phyloP scores from a whole-genome alignment of 2,888 invertebrate species.

The Hyposoter dolosus region DNA sequence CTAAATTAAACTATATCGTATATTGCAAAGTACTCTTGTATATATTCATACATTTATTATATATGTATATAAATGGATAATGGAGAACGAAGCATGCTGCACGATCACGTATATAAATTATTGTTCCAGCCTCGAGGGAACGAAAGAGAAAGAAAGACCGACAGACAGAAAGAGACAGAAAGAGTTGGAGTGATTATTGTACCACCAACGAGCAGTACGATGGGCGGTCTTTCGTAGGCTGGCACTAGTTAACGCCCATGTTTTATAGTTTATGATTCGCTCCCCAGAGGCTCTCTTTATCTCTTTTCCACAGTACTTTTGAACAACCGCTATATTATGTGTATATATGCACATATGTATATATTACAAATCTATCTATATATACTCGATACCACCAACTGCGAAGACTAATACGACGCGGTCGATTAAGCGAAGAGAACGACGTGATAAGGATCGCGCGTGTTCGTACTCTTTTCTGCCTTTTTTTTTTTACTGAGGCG shows the following conservation, averaged over 20 bases:
- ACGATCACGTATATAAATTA: constrained; percentile 76
- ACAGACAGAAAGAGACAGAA: constrained; percentile 40
- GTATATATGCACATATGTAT: constrained; percentile 8
- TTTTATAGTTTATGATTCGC: constrained; percentile 70
- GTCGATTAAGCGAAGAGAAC: constrained; percentile 56
- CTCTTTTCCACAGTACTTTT: constrained; percentile 53
- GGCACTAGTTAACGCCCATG: constrained; percentile 79
- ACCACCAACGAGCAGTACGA: constrained; percentile 77
- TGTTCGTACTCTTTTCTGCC: constrained; percentile 17
- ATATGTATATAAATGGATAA: constrained; percentile 32
- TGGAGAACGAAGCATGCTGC: constrained; percentile 39
- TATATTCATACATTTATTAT: constrained; percentile 17
- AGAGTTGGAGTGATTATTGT: constrained; percentile 70
- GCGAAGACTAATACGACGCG: constrained; percentile 56
- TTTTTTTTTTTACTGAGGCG: neutral
- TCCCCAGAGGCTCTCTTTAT: constrained; percentile 48
- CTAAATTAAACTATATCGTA: constrained; percentile 47
- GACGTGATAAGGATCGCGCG: constrained; percentile 52
- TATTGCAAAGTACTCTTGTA: constrained; percentile 14
- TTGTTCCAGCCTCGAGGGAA: constrained; percentile 70
- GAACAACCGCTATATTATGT: constrained; percentile 41
- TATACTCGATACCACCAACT: constrained; percentile 42
- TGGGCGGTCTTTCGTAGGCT: constrained; percentile 78
- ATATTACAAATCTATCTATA: neutral
- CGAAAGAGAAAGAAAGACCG: constrained; percentile 35